Percentiles rank a stretch among this genome's conserved stretches.
phyloP scores from a whole-genome alignment of 2,113 vertebrate genomes.

The Lipophrys pholis region DNA sequence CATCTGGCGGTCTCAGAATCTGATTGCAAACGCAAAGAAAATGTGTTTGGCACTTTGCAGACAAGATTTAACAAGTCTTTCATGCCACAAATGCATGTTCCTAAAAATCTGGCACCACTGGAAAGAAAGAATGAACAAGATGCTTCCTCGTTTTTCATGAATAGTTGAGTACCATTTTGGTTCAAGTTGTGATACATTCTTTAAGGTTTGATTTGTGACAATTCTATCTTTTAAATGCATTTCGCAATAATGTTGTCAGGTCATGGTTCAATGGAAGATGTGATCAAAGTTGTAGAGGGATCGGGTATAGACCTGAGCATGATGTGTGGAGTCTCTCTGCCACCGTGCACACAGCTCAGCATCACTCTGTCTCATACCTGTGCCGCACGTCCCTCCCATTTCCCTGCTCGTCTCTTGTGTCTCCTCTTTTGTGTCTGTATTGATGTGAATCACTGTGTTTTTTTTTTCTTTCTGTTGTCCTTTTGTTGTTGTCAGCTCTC shows the following conservation, averaged over 20 bases:
- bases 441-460: slow-evolving; percentile 77
- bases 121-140: too few relatives aligned
- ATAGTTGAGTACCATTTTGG: too few relatives aligned
- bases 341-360: slow-evolving; percentile 51
- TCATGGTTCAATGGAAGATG: not conserved
- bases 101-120: too few relatives aligned
- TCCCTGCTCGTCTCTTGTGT: slow-evolving; percentile 58
- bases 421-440: slow-evolving; percentile 59
- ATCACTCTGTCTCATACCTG: slow-evolving; percentile 78
- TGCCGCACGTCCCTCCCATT: slow-evolving; percentile 69
- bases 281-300: slow-evolving; percentile 62
- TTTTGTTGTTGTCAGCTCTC: slow-evolving; percentile 86
- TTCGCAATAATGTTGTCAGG: slow-evolving; percentile 7
- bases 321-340: slow-evolving; percentile 60
- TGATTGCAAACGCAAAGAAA: too few relatives aligned
- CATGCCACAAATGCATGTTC: too few relatives aligned
- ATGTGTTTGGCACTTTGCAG: too few relatives aligned
- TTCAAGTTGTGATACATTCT: too few relatives aligned
- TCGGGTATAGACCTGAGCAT: slow-evolving; percentile 74
- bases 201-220: too few relatives aligned
- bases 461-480: slow-evolving; percentile 21
- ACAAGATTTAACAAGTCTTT: too few relatives aligned
- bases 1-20: too few relatives aligned
- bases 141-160: too few relatives aligned
- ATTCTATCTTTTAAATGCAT: not conserved